Evolutionary conservation across 2,113 vertebrate species (phyloP).

Genomic region (Galbula dea): DNA sequence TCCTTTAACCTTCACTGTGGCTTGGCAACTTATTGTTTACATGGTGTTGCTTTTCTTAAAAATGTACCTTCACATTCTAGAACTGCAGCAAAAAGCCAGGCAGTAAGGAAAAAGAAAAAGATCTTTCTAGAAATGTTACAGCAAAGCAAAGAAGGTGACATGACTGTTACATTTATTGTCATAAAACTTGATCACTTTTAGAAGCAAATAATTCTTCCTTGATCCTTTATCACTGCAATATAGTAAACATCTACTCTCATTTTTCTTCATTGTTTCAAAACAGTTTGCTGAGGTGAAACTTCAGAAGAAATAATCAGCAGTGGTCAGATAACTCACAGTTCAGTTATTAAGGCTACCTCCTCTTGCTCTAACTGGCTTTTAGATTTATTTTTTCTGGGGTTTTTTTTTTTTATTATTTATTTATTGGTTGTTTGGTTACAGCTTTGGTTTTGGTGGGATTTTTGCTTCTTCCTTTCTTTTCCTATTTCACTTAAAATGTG

Average conservation of each 20-base stretch:
- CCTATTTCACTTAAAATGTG: neutral
- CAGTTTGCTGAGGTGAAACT: neutral
- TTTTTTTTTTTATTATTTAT: neutral
- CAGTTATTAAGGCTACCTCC: neutral
- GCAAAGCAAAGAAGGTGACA: neutral
- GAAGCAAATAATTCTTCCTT: neutral
- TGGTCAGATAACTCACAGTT: neutral
- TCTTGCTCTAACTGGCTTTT: neutral
- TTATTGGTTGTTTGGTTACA: too few species aligned
- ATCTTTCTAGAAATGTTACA: neutral
- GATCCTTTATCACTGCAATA: neutral
- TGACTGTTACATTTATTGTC: neutral
- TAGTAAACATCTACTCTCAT: neutral
- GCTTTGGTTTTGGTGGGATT: too few species aligned
- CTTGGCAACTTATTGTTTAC: neutral
- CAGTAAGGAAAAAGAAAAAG: neutral
- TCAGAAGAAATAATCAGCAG: neutral
- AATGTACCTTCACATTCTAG: neutral
- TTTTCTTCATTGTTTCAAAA: neutral
- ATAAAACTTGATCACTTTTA: neutral
- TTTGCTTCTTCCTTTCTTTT: neutral
- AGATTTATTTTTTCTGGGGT: neutral
- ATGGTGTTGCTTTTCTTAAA: neutral
- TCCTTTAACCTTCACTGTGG: neutral
- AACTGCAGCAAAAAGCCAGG: neutral